phyloP scores from a whole-genome alignment of 2,113 vertebrate genomes.

The Fregata magnificens region DNA sequence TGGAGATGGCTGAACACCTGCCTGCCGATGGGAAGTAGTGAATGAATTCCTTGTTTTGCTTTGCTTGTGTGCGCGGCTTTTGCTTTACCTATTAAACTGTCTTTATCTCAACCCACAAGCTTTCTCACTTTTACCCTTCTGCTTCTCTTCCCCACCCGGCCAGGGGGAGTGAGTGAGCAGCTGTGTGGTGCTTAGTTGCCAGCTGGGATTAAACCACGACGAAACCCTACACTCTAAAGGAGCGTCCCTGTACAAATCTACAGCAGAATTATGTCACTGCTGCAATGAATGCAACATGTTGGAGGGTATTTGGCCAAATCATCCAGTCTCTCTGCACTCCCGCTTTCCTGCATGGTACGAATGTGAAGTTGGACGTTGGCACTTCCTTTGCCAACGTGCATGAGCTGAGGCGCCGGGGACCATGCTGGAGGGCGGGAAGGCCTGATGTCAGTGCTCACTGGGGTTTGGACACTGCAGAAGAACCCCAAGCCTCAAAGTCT shows the following conservation, averaged over 20 bases:
- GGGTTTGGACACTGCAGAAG: neutral
- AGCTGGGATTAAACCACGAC: no score
- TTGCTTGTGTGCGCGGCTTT: no score
- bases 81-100: no score
- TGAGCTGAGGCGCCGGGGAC: accelerated
- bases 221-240: neutral
- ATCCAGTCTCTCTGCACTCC: neutral
- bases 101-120: no score
- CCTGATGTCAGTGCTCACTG: neutral
- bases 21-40: no score
- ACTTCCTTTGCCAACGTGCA: neutral
- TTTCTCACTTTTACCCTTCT: no score
- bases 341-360: accelerated
- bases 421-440: accelerated
- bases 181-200: no score
- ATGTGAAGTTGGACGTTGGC: neutral
- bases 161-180: no score
- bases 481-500: neutral
- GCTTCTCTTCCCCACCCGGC: no score
- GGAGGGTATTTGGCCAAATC: neutral
- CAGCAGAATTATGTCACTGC: neutral
- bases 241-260: neutral
- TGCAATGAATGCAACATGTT: neutral
- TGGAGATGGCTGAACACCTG: no score
- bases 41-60: no score